phyloP scores from a whole-genome alignment of 37 sponge, comb jelly and placozoan species.

The Dysidea cf. avara region DNA sequence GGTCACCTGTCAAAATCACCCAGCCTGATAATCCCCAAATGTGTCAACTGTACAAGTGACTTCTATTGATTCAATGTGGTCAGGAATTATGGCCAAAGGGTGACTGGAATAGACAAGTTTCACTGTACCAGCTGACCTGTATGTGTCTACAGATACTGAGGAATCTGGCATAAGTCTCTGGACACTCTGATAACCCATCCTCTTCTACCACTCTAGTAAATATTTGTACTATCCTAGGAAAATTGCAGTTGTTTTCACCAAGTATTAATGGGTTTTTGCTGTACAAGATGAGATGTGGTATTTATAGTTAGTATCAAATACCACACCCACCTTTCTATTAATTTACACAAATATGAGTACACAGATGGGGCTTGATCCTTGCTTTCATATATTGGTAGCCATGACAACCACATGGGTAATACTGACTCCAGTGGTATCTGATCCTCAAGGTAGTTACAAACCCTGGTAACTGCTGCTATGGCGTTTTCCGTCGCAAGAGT shows the following conservation, averaged over 20 bases:
- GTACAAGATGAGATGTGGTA: not conserved
- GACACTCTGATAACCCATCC: conserved; percentile 46
- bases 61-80: too few relatives aligned
- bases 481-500: conserved; percentile 94
- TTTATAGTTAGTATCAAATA: not conserved
- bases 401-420: conserved; percentile 87
- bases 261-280: conserved; percentile 80
- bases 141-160: conserved; percentile 84
- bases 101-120: too few relatives aligned
- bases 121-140: conserved; percentile 39
- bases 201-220: conserved; percentile 68
- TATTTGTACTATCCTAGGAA: conserved; percentile 80
- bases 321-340: conserved; percentile 81
- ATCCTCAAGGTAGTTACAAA: conserved; percentile 80
- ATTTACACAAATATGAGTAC: conserved; percentile 91
- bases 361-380: conserved; percentile 89
- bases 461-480: conserved; percentile 96
- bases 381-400: conserved; percentile 95
- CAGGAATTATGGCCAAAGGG: too few relatives aligned
- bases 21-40: too few relatives aligned
- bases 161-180: conserved; percentile 55
- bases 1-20: too few relatives aligned
- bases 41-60: too few relatives aligned
- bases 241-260: conserved; percentile 69
- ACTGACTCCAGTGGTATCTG: conserved; percentile 80